Conservation (phyloP, 2,888 invertebrate species). For the Rhagophthalmus giganteus region DNA sequence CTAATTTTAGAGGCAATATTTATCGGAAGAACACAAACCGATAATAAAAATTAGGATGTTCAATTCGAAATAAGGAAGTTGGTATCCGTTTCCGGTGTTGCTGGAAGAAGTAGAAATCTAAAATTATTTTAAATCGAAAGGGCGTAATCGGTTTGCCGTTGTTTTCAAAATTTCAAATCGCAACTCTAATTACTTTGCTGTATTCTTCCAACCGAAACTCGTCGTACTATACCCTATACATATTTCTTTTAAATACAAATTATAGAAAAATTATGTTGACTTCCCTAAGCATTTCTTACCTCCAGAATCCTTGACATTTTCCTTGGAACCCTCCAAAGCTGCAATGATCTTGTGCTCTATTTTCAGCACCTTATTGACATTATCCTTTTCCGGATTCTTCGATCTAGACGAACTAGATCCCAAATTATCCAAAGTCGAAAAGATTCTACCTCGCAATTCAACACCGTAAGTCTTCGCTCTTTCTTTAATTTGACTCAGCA, state of each 20-base stretch:
- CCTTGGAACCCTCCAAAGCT: constrained; percentile 47
- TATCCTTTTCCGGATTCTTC: constrained; percentile 52
- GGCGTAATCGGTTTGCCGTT: not conserved
- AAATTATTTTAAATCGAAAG: not conserved
- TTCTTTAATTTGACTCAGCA: constrained; percentile 75
- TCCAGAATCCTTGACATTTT: constrained; percentile 40
- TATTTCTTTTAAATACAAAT: too few species aligned
- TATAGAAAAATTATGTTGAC: not conserved
- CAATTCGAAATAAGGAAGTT: too few species aligned
- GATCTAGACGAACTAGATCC: constrained; percentile 36
- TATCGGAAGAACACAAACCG: too few species aligned
- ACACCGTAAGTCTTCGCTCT: constrained; percentile 74
- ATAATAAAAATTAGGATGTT: too few species aligned
- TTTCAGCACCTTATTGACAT: constrained; percentile 52
- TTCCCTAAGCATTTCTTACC: constrained; percentile 26
- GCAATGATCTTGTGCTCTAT: constrained; percentile 50
- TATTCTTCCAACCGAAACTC: too few species aligned
- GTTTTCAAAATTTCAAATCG: too few species aligned
- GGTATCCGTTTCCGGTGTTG: too few species aligned
- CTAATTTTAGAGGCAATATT: too few species aligned
- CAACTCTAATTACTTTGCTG: too few species aligned
- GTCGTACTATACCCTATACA: too few species aligned
- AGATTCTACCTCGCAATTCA: constrained; percentile 60
- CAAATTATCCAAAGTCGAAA: constrained; percentile 43
- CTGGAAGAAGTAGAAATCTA: too few species aligned